Conservation (phyloP, 2,888 invertebrate species). For the Diplazon laetatorius region DNA sequence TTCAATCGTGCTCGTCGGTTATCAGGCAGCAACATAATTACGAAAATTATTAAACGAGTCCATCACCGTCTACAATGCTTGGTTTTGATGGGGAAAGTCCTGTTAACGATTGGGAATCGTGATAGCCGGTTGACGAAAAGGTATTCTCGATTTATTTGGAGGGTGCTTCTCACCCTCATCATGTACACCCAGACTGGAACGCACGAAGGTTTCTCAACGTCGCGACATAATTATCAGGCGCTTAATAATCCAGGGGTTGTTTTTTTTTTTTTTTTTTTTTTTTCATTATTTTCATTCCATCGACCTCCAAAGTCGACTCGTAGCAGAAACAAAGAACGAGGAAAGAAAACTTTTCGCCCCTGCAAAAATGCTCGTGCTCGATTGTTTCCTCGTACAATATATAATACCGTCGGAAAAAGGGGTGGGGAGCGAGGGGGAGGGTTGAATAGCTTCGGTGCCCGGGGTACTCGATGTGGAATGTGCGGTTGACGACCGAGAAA, state of each 20-base stretch:
- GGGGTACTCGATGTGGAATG: slow-evolving; percentile 5
- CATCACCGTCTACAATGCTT: slow-evolving; percentile 8
- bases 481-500: slow-evolving; percentile 25
- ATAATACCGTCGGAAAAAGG: too few species aligned
- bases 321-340: neutral
- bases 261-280: too few species aligned
- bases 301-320: slow-evolving; percentile 21
- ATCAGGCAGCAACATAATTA: slow-evolving; percentile 10
- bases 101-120: slow-evolving; percentile 38
- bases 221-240: slow-evolving; percentile 46
- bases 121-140: slow-evolving; percentile 40
- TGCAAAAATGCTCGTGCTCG: slow-evolving; percentile 22
- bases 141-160: slow-evolving; percentile 19
- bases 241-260: slow-evolving; percentile 46
- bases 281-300: too few species aligned
- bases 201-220: slow-evolving; percentile 10
- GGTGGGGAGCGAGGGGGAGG: too few species aligned
- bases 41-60: slow-evolving; percentile 38
- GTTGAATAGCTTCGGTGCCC: slow-evolving; percentile 10
- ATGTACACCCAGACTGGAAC: slow-evolving; percentile 19
- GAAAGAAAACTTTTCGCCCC: slow-evolving; percentile 13
- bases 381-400: slow-evolving; percentile 38
- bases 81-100: neutral
- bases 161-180: slow-evolving; percentile 8
- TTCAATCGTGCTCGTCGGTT: neutral